Percentiles rank a stretch among this genome's conserved stretches.
These are phyloP conservation scores for Numida meleagris DNA, from an alignment of 2,113 vertebrate genomes.

Conservation along the genomic window DNA sequence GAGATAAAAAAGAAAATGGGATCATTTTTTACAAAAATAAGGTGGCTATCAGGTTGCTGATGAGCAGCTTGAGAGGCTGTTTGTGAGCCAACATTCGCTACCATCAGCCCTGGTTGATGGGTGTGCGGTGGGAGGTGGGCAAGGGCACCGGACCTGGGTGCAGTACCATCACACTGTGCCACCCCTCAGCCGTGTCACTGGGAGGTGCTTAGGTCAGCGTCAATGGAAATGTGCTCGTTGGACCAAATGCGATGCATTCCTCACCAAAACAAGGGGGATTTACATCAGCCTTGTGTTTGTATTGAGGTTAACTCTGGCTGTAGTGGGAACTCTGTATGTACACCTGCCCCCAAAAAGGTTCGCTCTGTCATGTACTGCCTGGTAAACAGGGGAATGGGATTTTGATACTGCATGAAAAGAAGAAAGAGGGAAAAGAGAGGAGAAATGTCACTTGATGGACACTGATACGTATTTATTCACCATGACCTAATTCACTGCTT, in stretches of 20 bases:
- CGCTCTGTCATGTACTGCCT: constrained; percentile 26
- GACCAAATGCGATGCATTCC: not conserved
- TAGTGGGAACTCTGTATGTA: constrained; percentile 42
- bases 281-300: constrained; percentile 1
- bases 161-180: not conserved
- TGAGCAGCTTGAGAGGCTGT: not conserved
- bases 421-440: constrained; percentile 30
- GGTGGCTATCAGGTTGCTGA: not conserved
- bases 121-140: not conserved
- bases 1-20: constrained; percentile 14
- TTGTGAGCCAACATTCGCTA: not conserved
- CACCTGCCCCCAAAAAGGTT: not conserved
- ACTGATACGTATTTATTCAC: constrained; percentile 64
- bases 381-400: constrained; percentile 49
- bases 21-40: not conserved
- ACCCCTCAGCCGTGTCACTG: not conserved
- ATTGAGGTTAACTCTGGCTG: not conserved
- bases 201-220: constrained; percentile 32
- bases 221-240: constrained; percentile 14
- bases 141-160: not conserved
- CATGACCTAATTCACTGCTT: constrained; percentile 56
- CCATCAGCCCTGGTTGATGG: not conserved
- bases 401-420: constrained; percentile 39
- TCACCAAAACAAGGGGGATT: constrained; percentile 8
- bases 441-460: constrained; percentile 60